These are phyloP conservation scores for Ischnus inquisitorius DNA, from an alignment of 2,888 invertebrate genomes.

Conservation along the genomic window DNA sequence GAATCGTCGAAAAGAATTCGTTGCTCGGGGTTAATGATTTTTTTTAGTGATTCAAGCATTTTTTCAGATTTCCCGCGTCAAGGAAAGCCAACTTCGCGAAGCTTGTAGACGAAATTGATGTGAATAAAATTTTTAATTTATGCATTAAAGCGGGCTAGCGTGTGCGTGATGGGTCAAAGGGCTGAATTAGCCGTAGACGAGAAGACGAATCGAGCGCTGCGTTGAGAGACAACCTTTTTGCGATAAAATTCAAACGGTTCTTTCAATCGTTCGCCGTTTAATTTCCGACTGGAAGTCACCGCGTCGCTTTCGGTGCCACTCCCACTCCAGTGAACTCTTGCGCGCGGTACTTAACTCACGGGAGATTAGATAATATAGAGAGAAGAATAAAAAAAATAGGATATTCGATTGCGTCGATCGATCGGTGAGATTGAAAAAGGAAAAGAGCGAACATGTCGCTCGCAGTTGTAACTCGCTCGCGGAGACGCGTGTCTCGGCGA, in stretches of 20 bases:
- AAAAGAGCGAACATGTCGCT: too few species aligned
- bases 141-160: too few species aligned
- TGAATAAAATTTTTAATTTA: too few species aligned
- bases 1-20: neutral
- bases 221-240: neutral
- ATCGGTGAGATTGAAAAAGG: neutral
- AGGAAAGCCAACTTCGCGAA: neutral
- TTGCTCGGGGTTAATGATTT: neutral
- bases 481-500: neutral
- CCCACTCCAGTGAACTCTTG: neutral
- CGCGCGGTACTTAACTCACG: neutral
- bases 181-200: too few species aligned
- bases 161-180: too few species aligned
- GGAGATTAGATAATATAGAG: neutral
- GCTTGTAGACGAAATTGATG: too few species aligned
- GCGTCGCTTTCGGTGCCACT: neutral
- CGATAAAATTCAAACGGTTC: neutral
- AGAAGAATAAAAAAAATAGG: neutral
- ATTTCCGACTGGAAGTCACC: neutral
- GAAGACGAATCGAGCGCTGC: too few species aligned
- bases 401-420: neutral
- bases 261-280: conserved; percentile 10
- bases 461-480: neutral
- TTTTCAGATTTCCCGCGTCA: too few species aligned
- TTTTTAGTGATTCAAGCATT: too few species aligned